Conservation (phyloP, 2,797 vertebrate genomes). For the Pteronotus mesoamericanus region DNA sequence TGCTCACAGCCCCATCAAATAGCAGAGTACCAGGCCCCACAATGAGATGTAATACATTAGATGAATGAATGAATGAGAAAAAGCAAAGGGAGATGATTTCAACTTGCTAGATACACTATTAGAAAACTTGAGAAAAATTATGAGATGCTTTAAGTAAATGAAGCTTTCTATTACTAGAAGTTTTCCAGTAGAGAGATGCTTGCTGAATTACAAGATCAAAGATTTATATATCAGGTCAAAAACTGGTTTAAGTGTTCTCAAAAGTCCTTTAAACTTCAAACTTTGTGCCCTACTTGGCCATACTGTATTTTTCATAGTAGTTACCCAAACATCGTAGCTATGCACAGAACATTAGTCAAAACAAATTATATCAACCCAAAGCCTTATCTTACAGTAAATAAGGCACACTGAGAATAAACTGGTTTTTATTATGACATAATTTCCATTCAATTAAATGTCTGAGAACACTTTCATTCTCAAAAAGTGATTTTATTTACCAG, state of each 20-base stretch:
- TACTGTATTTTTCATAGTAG: not conserved
- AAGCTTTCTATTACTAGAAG: not conserved
- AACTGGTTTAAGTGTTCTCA: not conserved
- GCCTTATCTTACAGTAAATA: not conserved
- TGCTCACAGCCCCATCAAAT: not conserved
- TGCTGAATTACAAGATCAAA: not conserved
- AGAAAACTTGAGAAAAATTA: constrained; percentile 15
- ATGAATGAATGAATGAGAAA: not conserved
- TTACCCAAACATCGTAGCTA: not conserved
- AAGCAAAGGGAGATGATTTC: not conserved
- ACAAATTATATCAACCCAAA: not conserved
- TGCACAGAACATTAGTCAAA: not conserved
- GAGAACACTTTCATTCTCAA: not conserved
- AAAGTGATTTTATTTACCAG: not conserved
- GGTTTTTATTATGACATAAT: not conserved
- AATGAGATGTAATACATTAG: not conserved
- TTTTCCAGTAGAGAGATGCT: not conserved
- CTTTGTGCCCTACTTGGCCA: not conserved
- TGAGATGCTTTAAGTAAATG: not conserved
- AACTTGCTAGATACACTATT: not conserved
- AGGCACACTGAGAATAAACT: not conserved
- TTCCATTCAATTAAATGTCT: not conserved
- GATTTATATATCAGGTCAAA: not conserved
- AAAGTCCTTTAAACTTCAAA: not conserved
- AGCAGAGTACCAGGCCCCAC: not conserved